Conservation (phyloP, 2,888 invertebrate species). For the Lasioglossum marginatum region DNA sequence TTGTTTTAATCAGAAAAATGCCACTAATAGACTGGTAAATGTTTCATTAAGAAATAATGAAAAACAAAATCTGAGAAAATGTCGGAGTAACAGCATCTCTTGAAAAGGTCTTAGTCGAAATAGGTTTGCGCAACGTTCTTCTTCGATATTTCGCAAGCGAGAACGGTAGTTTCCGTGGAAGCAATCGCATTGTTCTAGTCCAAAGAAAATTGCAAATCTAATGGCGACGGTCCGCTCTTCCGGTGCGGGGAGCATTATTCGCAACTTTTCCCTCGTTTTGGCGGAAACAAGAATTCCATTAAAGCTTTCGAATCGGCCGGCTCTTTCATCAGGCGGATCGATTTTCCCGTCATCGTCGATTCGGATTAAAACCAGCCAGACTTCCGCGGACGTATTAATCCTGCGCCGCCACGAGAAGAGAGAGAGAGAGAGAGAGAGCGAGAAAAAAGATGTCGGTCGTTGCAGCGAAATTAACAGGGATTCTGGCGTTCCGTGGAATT, state of each 20-base stretch:
- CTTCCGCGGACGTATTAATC: slow-evolving; percentile 48
- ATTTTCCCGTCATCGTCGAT: slow-evolving; percentile 51
- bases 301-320: slow-evolving; percentile 52
- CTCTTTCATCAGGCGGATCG: slow-evolving; percentile 54
- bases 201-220: slow-evolving; percentile 20
- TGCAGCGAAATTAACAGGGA: slow-evolving; percentile 23
- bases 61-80: not conserved
- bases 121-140: not conserved
- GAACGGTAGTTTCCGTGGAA: not conserved
- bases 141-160: not conserved
- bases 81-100: not conserved
- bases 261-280: slow-evolving; percentile 27
- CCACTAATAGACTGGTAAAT: not conserved
- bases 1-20: not conserved
- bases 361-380: slow-evolving; percentile 51
- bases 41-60: not conserved
- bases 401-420: not conserved
- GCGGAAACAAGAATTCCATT: slow-evolving; percentile 54
- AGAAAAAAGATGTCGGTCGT: slow-evolving; percentile 9
- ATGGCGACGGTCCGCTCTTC: not conserved
- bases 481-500: not conserved
- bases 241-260: slow-evolving; percentile 29
- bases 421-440: not conserved
- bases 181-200: slow-evolving; percentile 11
- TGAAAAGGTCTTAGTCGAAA: not conserved